Base-by-base conservation (phyloP, 64 coral and sea anemone species). In the Trachythela sp. region DNA sequence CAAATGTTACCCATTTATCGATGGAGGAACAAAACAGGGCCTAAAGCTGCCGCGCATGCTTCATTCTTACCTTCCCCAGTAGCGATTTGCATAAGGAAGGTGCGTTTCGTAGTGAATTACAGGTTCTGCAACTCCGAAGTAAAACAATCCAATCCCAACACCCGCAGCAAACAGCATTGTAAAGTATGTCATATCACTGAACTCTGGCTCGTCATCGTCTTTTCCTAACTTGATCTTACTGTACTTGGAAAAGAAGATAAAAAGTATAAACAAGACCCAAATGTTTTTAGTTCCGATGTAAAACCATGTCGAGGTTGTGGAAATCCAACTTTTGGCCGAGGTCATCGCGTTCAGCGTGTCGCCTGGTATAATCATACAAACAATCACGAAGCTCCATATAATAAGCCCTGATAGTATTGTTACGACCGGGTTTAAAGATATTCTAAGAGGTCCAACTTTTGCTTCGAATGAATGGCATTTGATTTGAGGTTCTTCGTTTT, bases 391-490 rank as follows among this genome's bases (percentile, higher is more conserved):
- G 36, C 54, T 85, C 94, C 94, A 95, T 15, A 95, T 95, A 13
- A 95, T 87, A 5, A 92, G 27, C 13, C 90, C 94, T 24, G 94
- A 95, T 5, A 89, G 20, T 9, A 95, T 36, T 1, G 94, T 95
- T 17, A 95, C 94, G 2, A 95, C 94, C 8, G 94, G 94, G 49
- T 95, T 95, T 36, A 95, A 83, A n/a, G 87, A 84, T 27, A 95
- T 30, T 36, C 39, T 85, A 36, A 93, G 14, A 18, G 30, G 39
- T 24, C 67, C 60, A 41, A 88, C 17, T 43, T 48, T 84, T 34
- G 85, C 68, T 68, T 89, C 60, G 17, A 92, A 35, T 8, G 70
- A 45, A 17, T 86, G 91, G 67, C 86, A 92, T n/a, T 31, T 22
- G 59, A 2, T 68, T 68, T 68, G 42, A 6, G 42, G 4, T 45